Evolutionary conservation across 2,797 vertebrate species (phyloP), one percentile per base, ranked within the genome.

Genomic region (Argentina silus): DNA sequence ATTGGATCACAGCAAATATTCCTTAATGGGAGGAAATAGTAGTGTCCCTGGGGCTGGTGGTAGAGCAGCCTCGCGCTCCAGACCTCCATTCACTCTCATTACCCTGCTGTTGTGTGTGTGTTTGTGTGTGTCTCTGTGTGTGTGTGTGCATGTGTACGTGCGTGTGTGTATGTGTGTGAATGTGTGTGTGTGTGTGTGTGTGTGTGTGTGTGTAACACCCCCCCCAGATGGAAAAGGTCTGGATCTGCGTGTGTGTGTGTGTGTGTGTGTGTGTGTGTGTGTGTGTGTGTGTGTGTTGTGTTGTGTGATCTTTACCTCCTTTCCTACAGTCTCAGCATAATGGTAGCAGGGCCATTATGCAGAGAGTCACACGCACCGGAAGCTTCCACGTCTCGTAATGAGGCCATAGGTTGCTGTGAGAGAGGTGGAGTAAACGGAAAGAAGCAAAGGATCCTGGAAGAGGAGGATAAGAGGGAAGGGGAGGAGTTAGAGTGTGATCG

Each of bases 1-100:
- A 85, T 84, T 89, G 84, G 78, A 87, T 88, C 81, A 81, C 72
- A 76, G 86, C 82, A 89, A 87, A 90, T 85, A 80, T 81, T 87
- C 72, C 82, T 89, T 92, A 92, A 91, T 90, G 88, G 89, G 81
- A 88, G 86, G 88, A 91, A 92, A 91, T 88, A 76, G 75, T 70
- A 72, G 62, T 78, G 63, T 88, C 89, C 84, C 89, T 69, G 23
- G 86, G 84, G 87, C 82, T 84, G 77, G 62, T 77, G 79, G 73
- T 79, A 68, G 66, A 51, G 73, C 79, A 69, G 73, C 83, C 47
- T 36, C 47, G 27, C 19, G 11, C 47, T 67, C 47, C 14, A 42
- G n/a, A 19, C 45, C 42, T 48, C 42, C 48, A 27, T 21, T 51
- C 64, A 27, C 64, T 67, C 47, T 67, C 14, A 72, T 86, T 80